Conservation (phyloP, 2,113 vertebrate species). For the Ancistrus triradiatus region DNA sequence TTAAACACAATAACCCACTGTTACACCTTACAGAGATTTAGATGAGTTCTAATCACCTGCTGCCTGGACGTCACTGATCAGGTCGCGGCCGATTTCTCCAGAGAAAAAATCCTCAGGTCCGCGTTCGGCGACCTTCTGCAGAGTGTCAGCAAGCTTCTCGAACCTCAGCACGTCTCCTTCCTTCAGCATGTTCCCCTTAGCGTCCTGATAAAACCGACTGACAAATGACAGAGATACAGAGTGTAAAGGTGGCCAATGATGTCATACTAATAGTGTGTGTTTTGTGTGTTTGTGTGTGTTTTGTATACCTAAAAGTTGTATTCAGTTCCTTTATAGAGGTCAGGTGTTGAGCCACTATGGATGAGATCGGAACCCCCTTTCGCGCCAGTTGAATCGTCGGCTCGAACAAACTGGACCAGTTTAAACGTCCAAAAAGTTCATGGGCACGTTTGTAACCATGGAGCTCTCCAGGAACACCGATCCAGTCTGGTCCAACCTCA, state of each 20-base stretch:
- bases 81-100: constrained; percentile 65
- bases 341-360: constrained; percentile 52
- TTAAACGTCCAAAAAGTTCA: constrained; percentile 70
- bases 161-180: constrained; percentile 67
- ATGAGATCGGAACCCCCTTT: constrained; percentile 56
- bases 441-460: constrained; percentile 76
- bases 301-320: constrained; percentile 52
- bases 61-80: constrained; percentile 71
- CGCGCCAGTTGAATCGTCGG: constrained; percentile 73
- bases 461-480: constrained; percentile 80
- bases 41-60: constrained; percentile 72
- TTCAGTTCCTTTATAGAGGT: constrained; percentile 34
- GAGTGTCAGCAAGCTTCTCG: constrained; percentile 74
- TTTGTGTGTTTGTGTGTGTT: constrained; percentile 5
- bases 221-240: background rate
- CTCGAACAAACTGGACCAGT: constrained; percentile 74
- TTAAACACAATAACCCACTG: background rate
- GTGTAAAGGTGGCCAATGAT: too few species aligned
- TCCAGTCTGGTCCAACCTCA: too few species aligned
- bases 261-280: too few species aligned
- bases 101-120: constrained; percentile 77
- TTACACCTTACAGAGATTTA: too few species aligned
- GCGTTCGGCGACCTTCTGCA: constrained; percentile 66
- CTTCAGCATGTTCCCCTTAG: constrained; percentile 57
- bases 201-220: constrained; percentile 58